Base-by-base conservation (phyloP, 1,140 invertebrate species). In the Anthonomus grandis region DNA sequence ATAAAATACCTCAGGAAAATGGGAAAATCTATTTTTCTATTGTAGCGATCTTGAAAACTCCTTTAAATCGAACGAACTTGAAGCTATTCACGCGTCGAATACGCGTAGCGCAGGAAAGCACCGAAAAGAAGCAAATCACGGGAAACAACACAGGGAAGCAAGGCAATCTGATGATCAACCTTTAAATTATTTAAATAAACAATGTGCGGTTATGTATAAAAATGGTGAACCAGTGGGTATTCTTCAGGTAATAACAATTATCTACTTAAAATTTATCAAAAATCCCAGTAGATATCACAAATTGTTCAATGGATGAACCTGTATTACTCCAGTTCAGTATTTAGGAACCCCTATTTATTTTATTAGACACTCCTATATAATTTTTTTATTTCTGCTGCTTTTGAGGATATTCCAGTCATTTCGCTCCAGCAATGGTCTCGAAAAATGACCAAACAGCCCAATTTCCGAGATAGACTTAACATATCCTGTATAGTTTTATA, bases 221-320 rank as follows among this genome's bases (percentile, higher is more conserved):
- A 62, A 71, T 37, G 64, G 64, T 23, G 67, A 63, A 58, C 68
- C 66, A 6, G 59, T 70, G 10, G 70, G 70, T 5, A 68, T 71
- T 44, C 31, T 71, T 19, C 62, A 71, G 51, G 70, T 70, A 63
- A 60, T 9, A 36, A 15, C 49, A 25, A 22, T 41, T 13, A 24
- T 8, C 13, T 31, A 3, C 4, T 22, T 46, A 3, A 31, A 10
- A 42, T 10, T 42, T 42, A 31, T 23, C 13, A 24, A 46, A 18
- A 9, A 9, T 9, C 19, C 19, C 17, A 2, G 6, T 31, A 27
- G n/a, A 4, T 31, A 21, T 1, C 3, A 21, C 9, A 1, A n/a
- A 38, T 9, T 10, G 13, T 9, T 38, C 5, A 5, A 4, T 38
- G 37, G 13, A 38, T 5, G 4, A 5, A 38, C 13, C 13, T 6